phyloP scores from a whole-genome alignment of 2,888 invertebrate genomes.

The Torymus tubicola region DNA sequence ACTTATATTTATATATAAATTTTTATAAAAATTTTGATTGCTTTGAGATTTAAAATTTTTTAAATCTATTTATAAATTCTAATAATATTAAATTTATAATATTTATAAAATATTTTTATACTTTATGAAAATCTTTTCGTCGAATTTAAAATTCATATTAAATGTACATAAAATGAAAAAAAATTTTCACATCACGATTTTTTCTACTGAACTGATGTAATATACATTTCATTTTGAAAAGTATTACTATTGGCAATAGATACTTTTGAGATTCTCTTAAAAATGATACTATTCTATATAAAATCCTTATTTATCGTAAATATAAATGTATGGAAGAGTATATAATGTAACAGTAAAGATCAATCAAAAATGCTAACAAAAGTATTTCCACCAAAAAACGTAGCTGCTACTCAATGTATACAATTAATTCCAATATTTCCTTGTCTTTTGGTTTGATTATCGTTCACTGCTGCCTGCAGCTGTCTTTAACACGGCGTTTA shows the following conservation, averaged over 20 bases:
- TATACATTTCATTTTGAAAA: too few species aligned
- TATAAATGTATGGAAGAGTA: slow-evolving; percentile 14
- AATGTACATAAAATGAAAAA: too few species aligned
- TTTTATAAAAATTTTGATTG: slow-evolving; percentile 6
- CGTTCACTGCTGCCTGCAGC: slow-evolving; percentile 81
- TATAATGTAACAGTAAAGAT: slow-evolving; percentile 25
- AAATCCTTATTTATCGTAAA: not conserved
- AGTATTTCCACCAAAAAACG: slow-evolving; percentile 48
- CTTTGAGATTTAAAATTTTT: not conserved
- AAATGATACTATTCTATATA: not conserved
- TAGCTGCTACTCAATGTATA: slow-evolving; percentile 61
- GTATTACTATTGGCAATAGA: too few species aligned
- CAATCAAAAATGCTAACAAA: slow-evolving; percentile 5
- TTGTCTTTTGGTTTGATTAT: slow-evolving; percentile 30
- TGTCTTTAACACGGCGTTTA: slow-evolving; percentile 80
- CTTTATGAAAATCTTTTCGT: too few species aligned
- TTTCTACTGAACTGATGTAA: too few species aligned
- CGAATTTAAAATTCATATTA: too few species aligned
- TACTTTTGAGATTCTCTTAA: too few species aligned
- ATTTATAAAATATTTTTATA: not conserved
- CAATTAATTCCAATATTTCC: slow-evolving; percentile 55
- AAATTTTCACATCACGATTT: too few species aligned
- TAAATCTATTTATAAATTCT: slow-evolving; percentile 6
- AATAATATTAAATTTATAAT: slow-evolving; percentile 2
- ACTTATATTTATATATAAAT: not conserved